Evolutionary conservation across 2,113 vertebrate genomes (phyloP).

Genomic region (Pituophis catenifer): DNA sequence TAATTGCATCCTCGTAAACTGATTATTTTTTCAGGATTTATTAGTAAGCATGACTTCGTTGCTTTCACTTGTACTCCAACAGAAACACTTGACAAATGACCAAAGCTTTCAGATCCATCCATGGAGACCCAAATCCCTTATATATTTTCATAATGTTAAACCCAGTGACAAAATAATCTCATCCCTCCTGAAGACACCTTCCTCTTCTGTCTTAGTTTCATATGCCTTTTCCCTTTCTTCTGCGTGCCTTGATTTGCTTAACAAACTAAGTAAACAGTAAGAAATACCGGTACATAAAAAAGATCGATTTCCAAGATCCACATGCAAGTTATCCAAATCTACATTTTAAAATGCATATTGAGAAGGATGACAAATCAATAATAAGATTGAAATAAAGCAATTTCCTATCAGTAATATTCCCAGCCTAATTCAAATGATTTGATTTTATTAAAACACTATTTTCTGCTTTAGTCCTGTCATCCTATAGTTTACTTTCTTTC

Average conservation of each 20-base stretch:
- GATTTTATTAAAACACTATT: background rate
- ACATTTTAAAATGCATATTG: background rate
- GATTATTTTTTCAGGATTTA: background rate
- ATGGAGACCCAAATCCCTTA: constrained; percentile 13
- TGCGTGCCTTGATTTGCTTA: background rate
- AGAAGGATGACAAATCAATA: background rate
- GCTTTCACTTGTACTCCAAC: constrained; percentile 37
- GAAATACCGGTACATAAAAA: background rate
- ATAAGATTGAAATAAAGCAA: background rate
- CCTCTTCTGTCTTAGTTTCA: background rate
- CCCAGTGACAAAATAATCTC: constrained; percentile 16
- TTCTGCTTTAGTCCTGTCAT: background rate
- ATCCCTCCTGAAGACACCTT: background rate
- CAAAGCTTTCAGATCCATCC: constrained; percentile 24
- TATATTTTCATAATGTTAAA: constrained; percentile 2
- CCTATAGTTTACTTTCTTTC: background rate
- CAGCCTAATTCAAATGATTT: background rate
- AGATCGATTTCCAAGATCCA: constrained; percentile 18
- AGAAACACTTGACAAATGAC: constrained; percentile 26
- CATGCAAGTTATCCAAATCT: constrained; percentile 7
- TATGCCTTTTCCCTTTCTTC: background rate
- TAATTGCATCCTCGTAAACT: background rate
- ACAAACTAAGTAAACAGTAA: background rate
- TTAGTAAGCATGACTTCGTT: background rate
- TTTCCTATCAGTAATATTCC: background rate